Evolutionary conservation across 1,140 invertebrate genomes (phyloP).

Genomic region (Pseudomyrmex sp.): DNA sequence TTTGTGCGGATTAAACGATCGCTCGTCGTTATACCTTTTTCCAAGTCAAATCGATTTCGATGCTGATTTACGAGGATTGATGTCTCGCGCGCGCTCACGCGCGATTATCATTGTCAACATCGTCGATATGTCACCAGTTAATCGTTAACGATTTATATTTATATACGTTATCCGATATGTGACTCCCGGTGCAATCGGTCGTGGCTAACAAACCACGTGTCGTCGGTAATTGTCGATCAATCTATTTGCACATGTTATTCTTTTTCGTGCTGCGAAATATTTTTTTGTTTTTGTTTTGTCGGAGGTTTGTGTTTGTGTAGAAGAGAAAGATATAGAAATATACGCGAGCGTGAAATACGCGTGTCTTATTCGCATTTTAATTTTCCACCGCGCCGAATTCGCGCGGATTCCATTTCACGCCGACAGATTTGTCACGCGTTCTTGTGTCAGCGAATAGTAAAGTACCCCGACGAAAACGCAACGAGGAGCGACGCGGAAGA

Average conservation of each 20-base stretch:
- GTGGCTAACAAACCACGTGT: constrained; percentile 6
- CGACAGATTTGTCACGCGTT: constrained; percentile 37
- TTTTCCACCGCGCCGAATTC: constrained; percentile 34
- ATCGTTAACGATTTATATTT: neutral
- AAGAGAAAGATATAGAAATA: neutral
- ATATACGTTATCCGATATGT: neutral
- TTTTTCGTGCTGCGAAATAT: constrained; percentile 1
- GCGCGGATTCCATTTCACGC: constrained; percentile 15
- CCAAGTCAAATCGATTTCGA: constrained; percentile 22
- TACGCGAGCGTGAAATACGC: neutral
- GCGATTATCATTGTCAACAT: constrained; percentile 2
- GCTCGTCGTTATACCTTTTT: neutral
- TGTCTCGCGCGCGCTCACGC: neutral
- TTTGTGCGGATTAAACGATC: constrained; percentile 31
- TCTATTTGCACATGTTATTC: neutral
- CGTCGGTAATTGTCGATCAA: constrained; percentile 21
- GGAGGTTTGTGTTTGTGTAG: no score
- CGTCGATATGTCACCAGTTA: constrained; percentile 12
- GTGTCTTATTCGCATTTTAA: constrained; percentile 17
- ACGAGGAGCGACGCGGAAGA: neutral
- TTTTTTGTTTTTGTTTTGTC: neutral
- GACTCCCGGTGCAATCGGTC: neutral
- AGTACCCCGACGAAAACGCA: neutral
- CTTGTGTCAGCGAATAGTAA: neutral
- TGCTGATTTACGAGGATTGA: constrained; percentile 11